These are phyloP conservation scores for Neuroterus valhalla DNA, from an alignment of 1,140 invertebrate species.

Conservation along the genomic window DNA sequence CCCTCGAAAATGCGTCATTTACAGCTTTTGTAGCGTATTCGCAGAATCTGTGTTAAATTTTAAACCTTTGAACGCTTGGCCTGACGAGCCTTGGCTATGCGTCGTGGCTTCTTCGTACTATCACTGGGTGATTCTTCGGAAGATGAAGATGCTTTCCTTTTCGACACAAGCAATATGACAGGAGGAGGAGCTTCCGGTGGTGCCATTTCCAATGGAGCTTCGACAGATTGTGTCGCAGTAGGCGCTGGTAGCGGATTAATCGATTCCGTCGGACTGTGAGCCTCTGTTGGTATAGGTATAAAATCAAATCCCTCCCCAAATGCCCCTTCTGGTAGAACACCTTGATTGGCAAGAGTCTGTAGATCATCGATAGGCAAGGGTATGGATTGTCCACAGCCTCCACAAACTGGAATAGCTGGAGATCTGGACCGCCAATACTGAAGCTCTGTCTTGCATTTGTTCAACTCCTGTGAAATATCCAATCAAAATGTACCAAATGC, in stretches of 20 bases:
- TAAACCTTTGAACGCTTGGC: conserved; percentile 73
- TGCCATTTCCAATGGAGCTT: conserved; percentile 63
- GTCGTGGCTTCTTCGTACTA: conserved; percentile 67
- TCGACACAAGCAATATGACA: conserved; percentile 57
- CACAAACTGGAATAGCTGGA: conserved; percentile 81
- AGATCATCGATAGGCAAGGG: conserved; percentile 77
- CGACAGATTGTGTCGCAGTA: conserved; percentile 38
- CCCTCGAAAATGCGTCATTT: conserved; percentile 34
- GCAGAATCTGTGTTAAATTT: conserved; percentile 58
- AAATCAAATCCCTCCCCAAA: conserved; percentile 72
- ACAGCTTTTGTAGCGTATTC: conserved; percentile 64
- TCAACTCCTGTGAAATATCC: conserved; percentile 80
- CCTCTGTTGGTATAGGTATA: conserved; percentile 70
- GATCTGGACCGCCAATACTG: conserved; percentile 93
- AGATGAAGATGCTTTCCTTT: conserved; percentile 62
- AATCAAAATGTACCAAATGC: conserved; percentile 20
- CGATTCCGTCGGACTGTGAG: conserved; percentile 64
- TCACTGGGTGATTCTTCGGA: conserved; percentile 63
- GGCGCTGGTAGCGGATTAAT: conserved; percentile 43
- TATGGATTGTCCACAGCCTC: conserved; percentile 77
- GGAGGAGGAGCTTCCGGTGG: conserved; percentile 63
- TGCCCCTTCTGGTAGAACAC: conserved; percentile 75
- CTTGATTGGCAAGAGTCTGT: conserved; percentile 78
- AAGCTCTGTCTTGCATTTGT: conserved; percentile 91
- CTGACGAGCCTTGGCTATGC: conserved; percentile 70